phyloP scores from a whole-genome alignment of 2,888 invertebrate species.

The Ecliptopera silaceata region DNA sequence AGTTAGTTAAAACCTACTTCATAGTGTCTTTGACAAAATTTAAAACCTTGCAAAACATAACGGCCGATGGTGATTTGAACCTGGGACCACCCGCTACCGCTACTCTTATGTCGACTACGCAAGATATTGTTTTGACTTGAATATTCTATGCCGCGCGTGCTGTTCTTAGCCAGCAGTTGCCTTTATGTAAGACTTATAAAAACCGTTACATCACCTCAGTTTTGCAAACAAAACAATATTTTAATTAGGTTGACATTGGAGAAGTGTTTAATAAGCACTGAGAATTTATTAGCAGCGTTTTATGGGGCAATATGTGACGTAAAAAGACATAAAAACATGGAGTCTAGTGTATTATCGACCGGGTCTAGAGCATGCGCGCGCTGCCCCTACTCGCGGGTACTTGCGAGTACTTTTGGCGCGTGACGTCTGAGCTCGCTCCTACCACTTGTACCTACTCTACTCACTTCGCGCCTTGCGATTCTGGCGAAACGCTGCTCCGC shows the following conservation, averaged over 20 bases:
- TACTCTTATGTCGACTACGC: background rate
- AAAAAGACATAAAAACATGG: constrained; percentile 79
- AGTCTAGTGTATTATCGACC: constrained; percentile 81
- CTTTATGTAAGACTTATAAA: constrained; percentile 6
- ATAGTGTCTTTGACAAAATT: background rate
- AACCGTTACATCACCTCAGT: constrained; percentile 5
- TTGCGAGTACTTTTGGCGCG: constrained; percentile 12
- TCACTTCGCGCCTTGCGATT: background rate
- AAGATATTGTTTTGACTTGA: constrained; percentile 1
- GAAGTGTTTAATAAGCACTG: constrained; percentile 5
- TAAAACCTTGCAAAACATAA: background rate
- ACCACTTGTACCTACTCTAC: constrained; percentile 2
- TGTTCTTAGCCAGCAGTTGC: background rate
- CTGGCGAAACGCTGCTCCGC: constrained; percentile 1
- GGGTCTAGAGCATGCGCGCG: constrained; percentile 69
- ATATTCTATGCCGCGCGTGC: constrained; percentile 18
- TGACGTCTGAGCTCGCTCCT: constrained; percentile 17
- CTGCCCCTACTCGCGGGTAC: constrained; percentile 40
- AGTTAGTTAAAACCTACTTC: too few relatives aligned
- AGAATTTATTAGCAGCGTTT: constrained; percentile 65
- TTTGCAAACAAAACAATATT: constrained; percentile 14
- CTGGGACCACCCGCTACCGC: background rate
- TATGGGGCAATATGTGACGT: constrained; percentile 71
- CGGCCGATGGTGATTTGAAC: constrained; percentile 11
- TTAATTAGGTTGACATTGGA: constrained; percentile 17